These are phyloP conservation scores for Drosophila suzukii DNA, from an alignment of 1,140 invertebrate species.

Conservation along the genomic window DNA sequence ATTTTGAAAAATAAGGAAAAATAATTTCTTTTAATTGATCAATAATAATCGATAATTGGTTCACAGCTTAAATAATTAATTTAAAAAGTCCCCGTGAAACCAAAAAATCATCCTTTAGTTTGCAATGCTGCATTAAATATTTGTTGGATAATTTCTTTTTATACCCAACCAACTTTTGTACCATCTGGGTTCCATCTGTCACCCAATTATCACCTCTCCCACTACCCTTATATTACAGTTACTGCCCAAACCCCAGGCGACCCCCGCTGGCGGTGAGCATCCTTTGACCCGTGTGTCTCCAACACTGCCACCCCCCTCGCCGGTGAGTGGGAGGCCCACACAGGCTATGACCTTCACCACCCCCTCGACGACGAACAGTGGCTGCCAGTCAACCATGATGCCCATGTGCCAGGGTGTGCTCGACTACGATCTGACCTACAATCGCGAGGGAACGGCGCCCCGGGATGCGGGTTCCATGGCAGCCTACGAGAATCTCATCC, in stretches of 20 bases:
- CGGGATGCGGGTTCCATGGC: conserved; percentile 45
- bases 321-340: conserved; percentile 51
- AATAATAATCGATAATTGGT: too few relatives aligned
- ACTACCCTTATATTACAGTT: conserved; percentile 22
- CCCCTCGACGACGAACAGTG: conserved; percentile 59
- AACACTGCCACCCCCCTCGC: conserved; percentile 85
- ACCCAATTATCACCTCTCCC: neutral
- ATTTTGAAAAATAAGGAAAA: too few relatives aligned
- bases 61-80: neutral
- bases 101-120: too few relatives aligned
- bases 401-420: conserved; percentile 86
- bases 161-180: neutral
- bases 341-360: conserved; percentile 79
- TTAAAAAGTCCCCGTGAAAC: too few relatives aligned
- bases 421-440: conserved; percentile 87
- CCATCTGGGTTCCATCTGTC: neutral
- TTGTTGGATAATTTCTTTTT: neutral
- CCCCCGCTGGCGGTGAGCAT: conserved; percentile 84
- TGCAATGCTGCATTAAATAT: neutral
- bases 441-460: conserved; percentile 46
- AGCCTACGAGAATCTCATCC: conserved; percentile 85
- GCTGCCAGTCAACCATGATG: conserved; percentile 78
- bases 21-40: too few relatives aligned
- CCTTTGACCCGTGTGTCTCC: conserved; percentile 86
- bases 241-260: conserved; percentile 65